These are phyloP conservation scores for Tamias sibiricus DNA, from an alignment of 2,113 vertebrate species.

Conservation along the genomic window DNA sequence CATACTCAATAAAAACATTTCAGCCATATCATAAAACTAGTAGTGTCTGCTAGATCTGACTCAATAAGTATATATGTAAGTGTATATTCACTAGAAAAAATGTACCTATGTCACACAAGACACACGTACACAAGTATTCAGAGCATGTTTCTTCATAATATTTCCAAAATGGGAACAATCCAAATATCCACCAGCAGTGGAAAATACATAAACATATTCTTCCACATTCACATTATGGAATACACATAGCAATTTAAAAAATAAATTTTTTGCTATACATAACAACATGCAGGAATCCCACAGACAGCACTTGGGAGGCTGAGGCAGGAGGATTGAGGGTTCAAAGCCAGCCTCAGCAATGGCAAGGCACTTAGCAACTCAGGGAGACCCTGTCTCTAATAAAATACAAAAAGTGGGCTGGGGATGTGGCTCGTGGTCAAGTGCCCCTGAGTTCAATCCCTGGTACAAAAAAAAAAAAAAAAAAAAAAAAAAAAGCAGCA, in stretches of 20 bases:
- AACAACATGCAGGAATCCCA: background rate
- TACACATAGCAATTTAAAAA: background rate
- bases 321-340: no score
- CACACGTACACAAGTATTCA: background rate
- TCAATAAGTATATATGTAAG: background rate
- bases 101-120: background rate
- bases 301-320: no score
- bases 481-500: no score
- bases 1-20: no score
- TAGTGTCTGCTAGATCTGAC: background rate
- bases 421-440: no score
- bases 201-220: background rate
- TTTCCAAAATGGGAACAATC: background rate
- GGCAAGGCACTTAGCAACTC: no score
- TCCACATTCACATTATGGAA: background rate
- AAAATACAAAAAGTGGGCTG: no score
- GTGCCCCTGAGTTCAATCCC: no score
- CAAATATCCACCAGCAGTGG: background rate
- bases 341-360: no score
- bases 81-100: background rate
- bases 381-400: no score
- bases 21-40: background rate
- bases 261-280: background rate
- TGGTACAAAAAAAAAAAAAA: no score
- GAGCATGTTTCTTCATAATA: background rate